Conservation (phyloP, 2,797 vertebrate genomes). For the Sparidentex hasta region DNA sequence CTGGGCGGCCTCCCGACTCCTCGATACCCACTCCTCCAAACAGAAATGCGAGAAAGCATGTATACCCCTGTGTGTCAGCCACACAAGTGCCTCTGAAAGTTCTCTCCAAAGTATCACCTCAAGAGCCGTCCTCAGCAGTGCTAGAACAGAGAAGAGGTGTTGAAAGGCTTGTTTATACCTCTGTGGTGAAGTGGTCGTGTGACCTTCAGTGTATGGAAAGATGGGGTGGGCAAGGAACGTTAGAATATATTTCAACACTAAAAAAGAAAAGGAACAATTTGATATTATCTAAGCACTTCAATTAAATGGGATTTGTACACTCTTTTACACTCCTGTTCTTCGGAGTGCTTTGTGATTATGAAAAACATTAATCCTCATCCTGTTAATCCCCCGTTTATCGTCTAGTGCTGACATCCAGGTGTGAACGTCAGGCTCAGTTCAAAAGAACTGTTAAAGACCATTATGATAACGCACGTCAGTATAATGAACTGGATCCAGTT, state of each 20-base stretch:
- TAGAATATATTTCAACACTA: neutral
- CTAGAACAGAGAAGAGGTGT: neutral
- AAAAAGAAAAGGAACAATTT: too few species aligned
- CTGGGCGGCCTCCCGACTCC: neutral
- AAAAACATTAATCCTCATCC: neutral
- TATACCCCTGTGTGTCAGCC: neutral
- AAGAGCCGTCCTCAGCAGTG: neutral
- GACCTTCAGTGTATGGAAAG: neutral
- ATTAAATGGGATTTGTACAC: too few species aligned
- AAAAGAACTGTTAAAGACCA: neutral
- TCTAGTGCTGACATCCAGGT: neutral
- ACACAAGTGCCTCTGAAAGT: conserved; percentile 24
- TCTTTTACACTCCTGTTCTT: too few species aligned
- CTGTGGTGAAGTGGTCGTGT: neutral
- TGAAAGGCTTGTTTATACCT: neutral
- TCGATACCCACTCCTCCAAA: neutral
- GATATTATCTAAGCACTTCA: neutral
- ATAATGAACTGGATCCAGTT: neutral
- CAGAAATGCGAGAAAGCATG: neutral
- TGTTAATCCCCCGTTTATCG: neutral
- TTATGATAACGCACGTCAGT: neutral
- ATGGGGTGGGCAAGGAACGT: neutral
- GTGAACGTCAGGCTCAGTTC: conserved; percentile 18
- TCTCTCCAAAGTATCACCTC: neutral
- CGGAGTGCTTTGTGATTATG: neutral